Percentiles rank a stretch among this genome's conserved stretches.
These are phyloP conservation scores for Todiramphus saurophagus DNA, from an alignment of 2,113 vertebrate genomes.

Conservation along the genomic window DNA sequence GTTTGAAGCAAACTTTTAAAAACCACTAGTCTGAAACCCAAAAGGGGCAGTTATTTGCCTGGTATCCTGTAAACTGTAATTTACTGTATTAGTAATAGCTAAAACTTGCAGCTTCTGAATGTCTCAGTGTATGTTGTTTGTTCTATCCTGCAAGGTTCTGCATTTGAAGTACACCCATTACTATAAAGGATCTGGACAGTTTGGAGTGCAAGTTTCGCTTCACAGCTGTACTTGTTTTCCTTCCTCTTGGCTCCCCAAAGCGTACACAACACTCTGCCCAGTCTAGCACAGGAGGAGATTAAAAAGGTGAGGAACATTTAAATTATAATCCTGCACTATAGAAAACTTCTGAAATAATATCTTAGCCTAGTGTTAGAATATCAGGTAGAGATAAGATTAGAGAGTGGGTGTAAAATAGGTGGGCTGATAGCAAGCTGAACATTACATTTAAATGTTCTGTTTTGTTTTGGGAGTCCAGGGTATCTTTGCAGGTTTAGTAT, in stretches of 20 bases:
- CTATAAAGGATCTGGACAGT: not conserved
- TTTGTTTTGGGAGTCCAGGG: not conserved
- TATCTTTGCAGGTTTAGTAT: not conserved
- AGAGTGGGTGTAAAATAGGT: not conserved
- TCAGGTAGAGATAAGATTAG: conserved; percentile 9
- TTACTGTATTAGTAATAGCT: conserved; percentile 46
- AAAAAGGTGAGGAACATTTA: conserved; percentile 4
- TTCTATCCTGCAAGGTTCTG: not conserved
- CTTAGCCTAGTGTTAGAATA: not conserved
- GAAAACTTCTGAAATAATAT: not conserved
- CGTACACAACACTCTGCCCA: not conserved
- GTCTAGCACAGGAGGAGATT: not conserved
- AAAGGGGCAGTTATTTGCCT: conserved; percentile 32
- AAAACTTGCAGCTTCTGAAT: conserved; percentile 18
- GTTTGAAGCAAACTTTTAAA: conserved; percentile 27
- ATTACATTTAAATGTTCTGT: not conserved
- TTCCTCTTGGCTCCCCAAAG: not conserved
- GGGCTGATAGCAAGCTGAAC: not conserved
- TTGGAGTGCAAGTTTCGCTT: not conserved
- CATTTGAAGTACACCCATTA: not conserved
- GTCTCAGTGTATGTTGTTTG: not conserved
- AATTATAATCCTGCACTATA: not conserved
- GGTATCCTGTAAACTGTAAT: conserved; percentile 19
- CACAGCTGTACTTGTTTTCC: not conserved
- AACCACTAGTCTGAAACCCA: conserved; percentile 42